Percentiles rank a stretch among this genome's conserved stretches.
Conservation (phyloP, 2,888 invertebrate genomes). For the Epiblema foenella region DNA sequence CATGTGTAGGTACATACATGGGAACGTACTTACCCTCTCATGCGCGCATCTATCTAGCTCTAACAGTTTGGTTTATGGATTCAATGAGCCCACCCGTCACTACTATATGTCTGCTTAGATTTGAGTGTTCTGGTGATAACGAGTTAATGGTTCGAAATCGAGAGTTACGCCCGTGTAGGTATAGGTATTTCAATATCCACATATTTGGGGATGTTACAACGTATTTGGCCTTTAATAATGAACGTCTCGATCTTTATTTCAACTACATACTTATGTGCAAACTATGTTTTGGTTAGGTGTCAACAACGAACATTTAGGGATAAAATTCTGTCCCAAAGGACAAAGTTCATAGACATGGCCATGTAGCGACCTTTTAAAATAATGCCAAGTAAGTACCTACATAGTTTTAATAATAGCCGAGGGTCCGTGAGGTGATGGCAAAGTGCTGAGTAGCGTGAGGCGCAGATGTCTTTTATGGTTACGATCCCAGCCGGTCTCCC, state of each 20-base stretch:
- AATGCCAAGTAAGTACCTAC: conserved; percentile 47
- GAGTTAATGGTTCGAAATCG: conserved; percentile 4
- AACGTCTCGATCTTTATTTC: not conserved
- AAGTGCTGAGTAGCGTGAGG: conserved; percentile 50
- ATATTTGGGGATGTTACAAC: not conserved
- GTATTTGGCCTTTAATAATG: not conserved
- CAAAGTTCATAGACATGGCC: conserved; percentile 8
- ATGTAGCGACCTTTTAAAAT: conserved; percentile 23
- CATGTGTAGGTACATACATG: conserved; percentile 35
- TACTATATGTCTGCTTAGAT: conserved; percentile 8
- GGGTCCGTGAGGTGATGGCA: conserved; percentile 38
- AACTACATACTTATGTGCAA: too few species aligned
- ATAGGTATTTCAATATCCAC: not conserved
- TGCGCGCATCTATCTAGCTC: conserved; percentile 36
- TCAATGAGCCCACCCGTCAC: conserved; percentile 39
- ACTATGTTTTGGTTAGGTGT: conserved; percentile 9
- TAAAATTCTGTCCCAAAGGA: conserved; percentile 6
- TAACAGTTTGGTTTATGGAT: conserved; percentile 52
- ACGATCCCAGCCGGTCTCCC: conserved; percentile 33
- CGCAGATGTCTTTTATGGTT: conserved; percentile 69
- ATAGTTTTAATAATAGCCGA: conserved; percentile 52
- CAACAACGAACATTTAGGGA: conserved; percentile 10
- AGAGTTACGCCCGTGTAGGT: not conserved
- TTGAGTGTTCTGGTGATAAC: not conserved
- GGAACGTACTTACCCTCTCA: conserved; percentile 36